Evolutionary conservation across 2,888 invertebrate genomes (phyloP), one percentile per base, ranked within the genome.

Genomic region (Chaetogeoica ovagalla): DNA sequence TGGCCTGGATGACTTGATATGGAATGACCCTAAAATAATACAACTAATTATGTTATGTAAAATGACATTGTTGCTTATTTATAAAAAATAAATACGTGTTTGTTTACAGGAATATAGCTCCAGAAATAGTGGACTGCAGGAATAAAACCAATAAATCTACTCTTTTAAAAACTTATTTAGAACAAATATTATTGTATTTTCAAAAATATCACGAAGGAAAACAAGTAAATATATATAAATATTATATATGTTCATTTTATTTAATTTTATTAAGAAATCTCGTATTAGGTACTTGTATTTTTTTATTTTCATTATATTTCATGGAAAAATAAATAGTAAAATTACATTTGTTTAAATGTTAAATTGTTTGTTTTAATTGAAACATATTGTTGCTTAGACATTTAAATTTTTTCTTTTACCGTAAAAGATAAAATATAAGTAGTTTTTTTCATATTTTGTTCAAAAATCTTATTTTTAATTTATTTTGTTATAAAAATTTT

Each of bases 71-170:
- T 13, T n/a, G n/a, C 55, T 52, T 23, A 55, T 57, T 66, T 43
- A 59, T 55, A 55, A 63, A 6, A 55, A 2, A 30, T 30, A 17
- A 0, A 1, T n/a, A 52, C 63, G 0, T 66, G 43, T 74, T 68
- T 70, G 11, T 70, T 69, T 23, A 52, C 62, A 79, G 79, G 55
- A 79, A 79, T 71, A 43, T 79, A 71, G 21, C 21, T 6, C 55
- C 79, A 65, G 79, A 79, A 71, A 63, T 79, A 39, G 13, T 79
- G n/a, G 79, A 79, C 55, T 79, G 79, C 43, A 79, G 79, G 21
- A 79, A 79, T 79, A 79, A 79, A 71, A 17, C 19, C 23, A 79
- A 79, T 69, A 79, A 79, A 71, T 79, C 79, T 19, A 52, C n/a
- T 71, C 70, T 79, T 71, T 8, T 79, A n/a, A 79, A 71, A 79